phyloP scores from a whole-genome alignment of 2,888 invertebrate species.

The Taenaris catops region DNA sequence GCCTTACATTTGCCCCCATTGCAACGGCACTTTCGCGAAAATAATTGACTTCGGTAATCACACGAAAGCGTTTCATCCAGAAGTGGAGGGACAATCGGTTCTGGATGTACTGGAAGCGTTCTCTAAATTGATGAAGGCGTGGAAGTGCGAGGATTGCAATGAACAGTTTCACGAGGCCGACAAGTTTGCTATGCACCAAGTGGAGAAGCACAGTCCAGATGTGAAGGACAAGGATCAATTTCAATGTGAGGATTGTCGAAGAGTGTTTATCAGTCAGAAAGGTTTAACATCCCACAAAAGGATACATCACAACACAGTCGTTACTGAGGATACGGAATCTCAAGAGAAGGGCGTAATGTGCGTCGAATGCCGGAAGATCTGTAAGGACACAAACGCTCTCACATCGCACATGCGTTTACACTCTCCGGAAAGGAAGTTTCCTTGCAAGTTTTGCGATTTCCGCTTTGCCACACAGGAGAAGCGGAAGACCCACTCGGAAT shows the following conservation, averaged over 20 bases:
- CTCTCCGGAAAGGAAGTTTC: slow-evolving; percentile 58
- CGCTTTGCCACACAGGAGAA: slow-evolving; percentile 65
- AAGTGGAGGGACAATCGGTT: slow-evolving; percentile 58
- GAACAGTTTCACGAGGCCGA: slow-evolving; percentile 65
- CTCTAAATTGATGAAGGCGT: slow-evolving; percentile 59
- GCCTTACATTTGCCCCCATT: slow-evolving; percentile 55
- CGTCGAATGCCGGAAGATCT: slow-evolving; percentile 64
- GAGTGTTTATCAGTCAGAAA: slow-evolving; percentile 62
- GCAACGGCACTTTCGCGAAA: slow-evolving; percentile 51
- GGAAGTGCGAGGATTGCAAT: slow-evolving; percentile 71
- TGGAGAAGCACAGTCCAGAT: slow-evolving; percentile 58
- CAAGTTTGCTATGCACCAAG: slow-evolving; percentile 60
- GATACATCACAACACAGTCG: slow-evolving; percentile 53
- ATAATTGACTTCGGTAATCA: slow-evolving; percentile 63
- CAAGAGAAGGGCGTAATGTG: slow-evolving; percentile 56
- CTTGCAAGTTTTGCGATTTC: slow-evolving; percentile 69
- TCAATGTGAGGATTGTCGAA: slow-evolving; percentile 60
- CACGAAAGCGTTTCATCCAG: slow-evolving; percentile 55
- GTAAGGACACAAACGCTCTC: slow-evolving; percentile 56
- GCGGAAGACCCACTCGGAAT: slow-evolving; percentile 53
- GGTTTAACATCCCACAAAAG: slow-evolving; percentile 60
- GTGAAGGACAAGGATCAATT: slow-evolving; percentile 50
- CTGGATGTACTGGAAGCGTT: slow-evolving; percentile 64
- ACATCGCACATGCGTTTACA: slow-evolving; percentile 64
- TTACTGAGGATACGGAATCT: slow-evolving; percentile 39